Base-by-base conservation (phyloP, 2,888 invertebrate species). In the Galeruca laticollis region DNA sequence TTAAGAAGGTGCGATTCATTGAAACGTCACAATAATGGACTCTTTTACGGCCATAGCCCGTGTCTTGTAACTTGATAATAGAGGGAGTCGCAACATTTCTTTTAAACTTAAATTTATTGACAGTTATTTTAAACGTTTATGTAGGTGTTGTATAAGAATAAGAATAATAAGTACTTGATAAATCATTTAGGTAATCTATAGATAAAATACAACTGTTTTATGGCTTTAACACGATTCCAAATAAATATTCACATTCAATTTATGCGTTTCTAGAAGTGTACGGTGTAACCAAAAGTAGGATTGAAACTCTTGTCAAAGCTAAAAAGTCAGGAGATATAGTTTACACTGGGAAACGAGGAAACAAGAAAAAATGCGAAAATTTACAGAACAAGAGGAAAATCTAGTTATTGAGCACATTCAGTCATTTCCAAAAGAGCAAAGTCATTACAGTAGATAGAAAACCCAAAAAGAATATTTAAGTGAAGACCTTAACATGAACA, bases 11-110 rank as follows among this genome's bases (percentile, higher is more conserved):
- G 82, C 81, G 82, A 82, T 81, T 82, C 82, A 84, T 84, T 85
- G 84, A 84, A 83, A 84, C 76, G 84, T 84, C 84, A 83, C 78
- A 70, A 77, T 84, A 84, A 85, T 84, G 82, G 82, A 82, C 83
- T 84, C 83, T 83, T 84, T 85, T 84, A 84, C 79, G 79, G 81
- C 79, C 74, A 68, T 68, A 77, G 79, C 80, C 82, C 81, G 82
- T 82, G 82, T 80, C 79, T 79, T 75, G 80, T 77, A 82, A 83
- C 78, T 79, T 79, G 80, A 83, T 82, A 78, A 76, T 77, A 71
- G 72, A 70, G 47, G 76, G 77, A 79, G 75, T 74, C 68, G 73
- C 76, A 76, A 79, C 75, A 69, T 74, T 77, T 70, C 70, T 72
- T 76, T 75, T 71, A 60, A 66, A 63, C 52, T 60, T 26, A 60